Percentiles rank a stretch among this genome's conserved stretches.
phyloP scores from a whole-genome alignment of 2,113 vertebrate species.

The Sander vitreus region DNA sequence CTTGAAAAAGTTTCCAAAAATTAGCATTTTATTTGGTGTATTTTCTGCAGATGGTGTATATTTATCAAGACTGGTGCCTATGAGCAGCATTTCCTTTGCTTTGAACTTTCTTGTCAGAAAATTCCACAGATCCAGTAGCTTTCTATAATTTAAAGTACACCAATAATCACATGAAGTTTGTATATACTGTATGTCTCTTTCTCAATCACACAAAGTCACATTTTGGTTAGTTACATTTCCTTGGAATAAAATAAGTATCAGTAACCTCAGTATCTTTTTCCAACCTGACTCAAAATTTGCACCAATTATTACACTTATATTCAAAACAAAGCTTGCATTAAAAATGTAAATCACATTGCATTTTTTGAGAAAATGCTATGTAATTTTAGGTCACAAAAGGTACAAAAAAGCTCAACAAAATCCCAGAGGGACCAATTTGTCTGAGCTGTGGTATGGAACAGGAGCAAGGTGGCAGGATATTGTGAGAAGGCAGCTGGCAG shows the following conservation, averaged over 20 bases:
- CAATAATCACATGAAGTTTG: slow-evolving; percentile 36
- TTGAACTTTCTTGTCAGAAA: slow-evolving; percentile 34
- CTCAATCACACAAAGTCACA: slow-evolving; percentile 21
- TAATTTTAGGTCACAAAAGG: slow-evolving; percentile 62
- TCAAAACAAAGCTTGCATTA: slow-evolving; percentile 42
- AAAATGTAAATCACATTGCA: slow-evolving; percentile 54
- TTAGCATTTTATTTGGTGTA: slow-evolving; percentile 2
- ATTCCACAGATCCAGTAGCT: slow-evolving; percentile 10
- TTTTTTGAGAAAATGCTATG: slow-evolving; percentile 32
- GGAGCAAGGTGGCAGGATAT: slow-evolving; percentile 34
- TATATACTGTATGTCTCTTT: slow-evolving; percentile 6
- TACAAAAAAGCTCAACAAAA: slow-evolving; percentile 53
- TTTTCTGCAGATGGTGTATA: slow-evolving; percentile 17
- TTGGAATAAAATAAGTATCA: slow-evolving; percentile 14
- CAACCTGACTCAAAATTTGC: slow-evolving; percentile 40
- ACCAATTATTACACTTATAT: slow-evolving; percentile 48
- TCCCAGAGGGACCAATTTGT: slow-evolving; percentile 72
- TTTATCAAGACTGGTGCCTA: slow-evolving; percentile 23
- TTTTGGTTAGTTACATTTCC: slow-evolving; percentile 12
- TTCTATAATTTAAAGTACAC: slow-evolving; percentile 24
- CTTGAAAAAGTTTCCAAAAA: neutral
- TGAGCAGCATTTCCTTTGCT: slow-evolving; percentile 19
- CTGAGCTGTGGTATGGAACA: slow-evolving; percentile 54
- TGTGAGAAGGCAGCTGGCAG: slow-evolving; percentile 63
- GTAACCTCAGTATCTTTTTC: neutral